phyloP scores from a whole-genome alignment of 2,888 invertebrate species.

The Muschampia staudingeri region DNA sequence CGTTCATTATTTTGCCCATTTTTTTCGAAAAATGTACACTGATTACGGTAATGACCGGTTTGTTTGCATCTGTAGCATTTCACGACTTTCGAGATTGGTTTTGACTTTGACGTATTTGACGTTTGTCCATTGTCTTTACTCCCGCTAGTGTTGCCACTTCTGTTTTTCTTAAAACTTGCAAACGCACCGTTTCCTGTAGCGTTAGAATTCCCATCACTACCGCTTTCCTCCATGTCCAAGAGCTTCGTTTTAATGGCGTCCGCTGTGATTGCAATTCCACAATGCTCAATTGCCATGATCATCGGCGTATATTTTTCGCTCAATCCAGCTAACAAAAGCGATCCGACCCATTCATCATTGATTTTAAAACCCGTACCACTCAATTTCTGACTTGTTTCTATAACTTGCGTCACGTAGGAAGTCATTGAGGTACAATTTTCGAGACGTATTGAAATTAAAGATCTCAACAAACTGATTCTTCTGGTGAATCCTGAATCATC shows the following conservation, averaged over 20 bases:
- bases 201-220: no score
- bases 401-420: not conserved
- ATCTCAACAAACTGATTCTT: no score
- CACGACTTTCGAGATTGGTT: not conserved
- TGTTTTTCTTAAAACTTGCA: constrained; percentile 6
- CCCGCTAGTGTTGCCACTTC: not conserved
- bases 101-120: not conserved
- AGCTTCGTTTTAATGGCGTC: not conserved
- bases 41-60: not conserved
- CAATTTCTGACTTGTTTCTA: not conserved
- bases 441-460: not conserved
- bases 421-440: not conserved
- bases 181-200: not conserved
- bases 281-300: not conserved
- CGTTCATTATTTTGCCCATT: not conserved
- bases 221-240: not conserved
- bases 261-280: constrained; percentile 8
- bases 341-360: not conserved
- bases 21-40: no score
- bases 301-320: not conserved
- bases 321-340: not conserved
- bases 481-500: no score
- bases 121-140: not conserved
- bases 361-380: not conserved
- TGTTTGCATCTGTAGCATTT: not conserved